A percentile compares a stretch with the other conserved stretches of the same genome.
These are phyloP conservation scores for Lordiphosa clarofinis DNA, from an alignment of 1,140 invertebrate genomes.

Conservation along the genomic window DNA sequence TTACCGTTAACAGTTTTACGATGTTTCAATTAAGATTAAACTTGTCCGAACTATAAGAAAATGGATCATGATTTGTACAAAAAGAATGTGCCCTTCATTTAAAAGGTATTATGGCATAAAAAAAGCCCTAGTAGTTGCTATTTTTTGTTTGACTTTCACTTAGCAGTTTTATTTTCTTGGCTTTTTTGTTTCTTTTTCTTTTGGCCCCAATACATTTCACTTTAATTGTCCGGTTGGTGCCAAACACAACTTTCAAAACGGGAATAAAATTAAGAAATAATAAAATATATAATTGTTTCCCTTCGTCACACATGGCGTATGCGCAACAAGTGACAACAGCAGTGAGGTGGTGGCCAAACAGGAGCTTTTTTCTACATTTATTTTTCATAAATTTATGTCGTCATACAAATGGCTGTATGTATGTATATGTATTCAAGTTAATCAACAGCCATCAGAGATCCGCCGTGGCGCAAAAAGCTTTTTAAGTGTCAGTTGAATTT, in stretches of 20 bases:
- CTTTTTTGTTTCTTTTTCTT: constrained; percentile 14
- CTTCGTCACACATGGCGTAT: constrained; percentile 50
- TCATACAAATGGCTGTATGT: constrained; percentile 27
- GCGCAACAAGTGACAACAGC: constrained; percentile 67
- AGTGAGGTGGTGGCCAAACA: background rate
- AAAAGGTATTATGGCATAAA: too few relatives aligned
- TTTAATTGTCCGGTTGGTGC: constrained; percentile 42
- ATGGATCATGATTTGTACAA: too few relatives aligned
- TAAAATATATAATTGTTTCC: too few relatives aligned
- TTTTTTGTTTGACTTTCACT: constrained; percentile 26
- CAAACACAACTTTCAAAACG: constrained; percentile 28
- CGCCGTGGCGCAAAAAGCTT: constrained; percentile 58
- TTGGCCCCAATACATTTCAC: constrained; percentile 38
- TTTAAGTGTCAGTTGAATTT: constrained; percentile 61
- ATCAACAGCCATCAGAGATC: constrained; percentile 49
- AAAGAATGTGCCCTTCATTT: constrained; percentile 21
- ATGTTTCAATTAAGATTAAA: too few relatives aligned
- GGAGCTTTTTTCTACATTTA: constrained; percentile 34
- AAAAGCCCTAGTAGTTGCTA: constrained; percentile 12
- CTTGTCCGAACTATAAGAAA: too few relatives aligned
- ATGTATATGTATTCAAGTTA: constrained; percentile 39
- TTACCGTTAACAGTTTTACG: too few relatives aligned
- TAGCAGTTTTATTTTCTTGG: constrained; percentile 22
- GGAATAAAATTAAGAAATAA: too few relatives aligned
- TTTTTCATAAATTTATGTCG: constrained; percentile 55